phyloP scores from a whole-genome alignment of 2,888 invertebrate genomes.

The Eupithecia abbreviata region DNA sequence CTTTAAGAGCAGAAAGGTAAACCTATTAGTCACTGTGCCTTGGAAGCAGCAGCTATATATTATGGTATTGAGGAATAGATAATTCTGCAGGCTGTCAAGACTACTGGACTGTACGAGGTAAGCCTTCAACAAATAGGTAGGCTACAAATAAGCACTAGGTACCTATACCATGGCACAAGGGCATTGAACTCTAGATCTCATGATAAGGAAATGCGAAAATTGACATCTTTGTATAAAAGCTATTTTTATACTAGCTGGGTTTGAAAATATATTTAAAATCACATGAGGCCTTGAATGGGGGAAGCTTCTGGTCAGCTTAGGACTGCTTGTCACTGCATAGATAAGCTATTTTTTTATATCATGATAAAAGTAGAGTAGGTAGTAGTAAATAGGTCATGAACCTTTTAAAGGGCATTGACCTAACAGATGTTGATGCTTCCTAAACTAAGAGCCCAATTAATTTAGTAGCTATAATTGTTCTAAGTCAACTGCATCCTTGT shows the following conservation, averaged over 20 bases:
- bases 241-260: constrained; percentile 1
- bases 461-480: constrained; percentile 3
- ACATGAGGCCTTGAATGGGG: not conserved
- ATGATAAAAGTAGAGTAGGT: not conserved
- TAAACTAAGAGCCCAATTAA: constrained; percentile 10
- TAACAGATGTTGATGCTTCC: constrained; percentile 9
- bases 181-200: constrained; percentile 16
- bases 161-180: constrained; percentile 4
- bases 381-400: constrained; percentile 13
- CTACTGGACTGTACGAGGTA: not conserved
- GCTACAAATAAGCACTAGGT: not conserved
- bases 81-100: not conserved
- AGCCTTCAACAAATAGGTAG: not conserved
- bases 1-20: not conserved
- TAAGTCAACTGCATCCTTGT: constrained; percentile 4
- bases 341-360: not conserved
- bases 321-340: not conserved
- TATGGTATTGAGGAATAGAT: not conserved
- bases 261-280: not conserved
- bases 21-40: not conserved
- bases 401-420: constrained; percentile 16
- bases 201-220: not conserved
- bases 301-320: not conserved
- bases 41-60: not conserved
- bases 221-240: not conserved